phyloP scores from a whole-genome alignment of 2,113 vertebrate genomes.

The Corythoichthys haematopterus region DNA sequence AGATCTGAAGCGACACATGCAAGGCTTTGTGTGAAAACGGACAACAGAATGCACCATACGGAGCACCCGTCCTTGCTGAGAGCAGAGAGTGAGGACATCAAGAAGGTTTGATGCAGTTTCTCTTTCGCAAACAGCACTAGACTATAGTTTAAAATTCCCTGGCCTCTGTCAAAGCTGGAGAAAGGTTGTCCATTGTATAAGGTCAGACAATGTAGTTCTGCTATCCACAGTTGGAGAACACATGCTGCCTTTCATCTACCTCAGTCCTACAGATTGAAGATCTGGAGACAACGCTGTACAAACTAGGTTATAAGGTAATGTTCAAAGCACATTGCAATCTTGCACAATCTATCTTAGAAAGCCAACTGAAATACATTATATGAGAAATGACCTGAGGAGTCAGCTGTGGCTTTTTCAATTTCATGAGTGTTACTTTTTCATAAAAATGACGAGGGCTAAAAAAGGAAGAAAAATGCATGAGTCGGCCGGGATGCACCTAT shows the following conservation, averaged over 20 bases:
- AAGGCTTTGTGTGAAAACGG: constrained; percentile 39
- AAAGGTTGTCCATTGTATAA: constrained; percentile 46
- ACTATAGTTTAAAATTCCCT: constrained; percentile 18
- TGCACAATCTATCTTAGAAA: constrained; percentile 38
- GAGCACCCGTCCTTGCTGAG: constrained; percentile 33
- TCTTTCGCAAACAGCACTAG: constrained; percentile 7
- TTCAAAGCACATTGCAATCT: constrained; percentile 30
- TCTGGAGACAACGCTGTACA: neutral
- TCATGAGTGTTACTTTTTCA: constrained; percentile 57
- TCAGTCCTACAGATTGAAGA: constrained; percentile 13
- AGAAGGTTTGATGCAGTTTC: constrained; percentile 26
- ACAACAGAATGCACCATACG: constrained; percentile 15
- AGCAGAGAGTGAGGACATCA: constrained; percentile 27
- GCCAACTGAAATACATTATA: constrained; percentile 39
- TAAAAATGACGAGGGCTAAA: constrained; percentile 38
- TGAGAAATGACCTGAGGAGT: constrained; percentile 39
- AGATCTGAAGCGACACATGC: constrained; percentile 33
- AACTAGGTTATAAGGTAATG: constrained; percentile 47
- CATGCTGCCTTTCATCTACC: constrained; percentile 26
- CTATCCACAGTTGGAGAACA: constrained; percentile 20
- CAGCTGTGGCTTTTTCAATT: constrained; percentile 52
- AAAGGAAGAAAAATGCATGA: constrained; percentile 36
- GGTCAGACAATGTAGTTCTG: constrained; percentile 26
- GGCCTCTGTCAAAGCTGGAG: constrained; percentile 10
- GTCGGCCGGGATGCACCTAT: constrained; percentile 20